Evolutionary conservation across 2,888 invertebrate species (phyloP).

Genomic region (Hedychridium roseum): DNA sequence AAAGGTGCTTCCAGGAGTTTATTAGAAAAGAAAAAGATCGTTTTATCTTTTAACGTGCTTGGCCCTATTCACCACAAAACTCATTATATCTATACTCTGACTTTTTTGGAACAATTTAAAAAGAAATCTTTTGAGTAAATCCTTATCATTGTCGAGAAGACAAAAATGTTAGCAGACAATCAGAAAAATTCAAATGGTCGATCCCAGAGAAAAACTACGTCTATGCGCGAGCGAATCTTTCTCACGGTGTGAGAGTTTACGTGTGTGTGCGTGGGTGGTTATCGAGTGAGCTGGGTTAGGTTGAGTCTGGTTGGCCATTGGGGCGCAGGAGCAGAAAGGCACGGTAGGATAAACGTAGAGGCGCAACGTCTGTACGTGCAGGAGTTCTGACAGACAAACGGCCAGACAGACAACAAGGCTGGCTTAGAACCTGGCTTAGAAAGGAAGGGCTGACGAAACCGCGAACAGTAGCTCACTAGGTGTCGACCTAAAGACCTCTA

Average conservation of each 20-base stretch:
- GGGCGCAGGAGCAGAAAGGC: slow-evolving; percentile 57
- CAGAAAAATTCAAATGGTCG: too few relatives aligned
- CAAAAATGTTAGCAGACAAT: too few relatives aligned
- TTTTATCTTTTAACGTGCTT: too few relatives aligned
- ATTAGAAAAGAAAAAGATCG: too few relatives aligned
- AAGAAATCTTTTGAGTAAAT: too few relatives aligned
- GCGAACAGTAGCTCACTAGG: slow-evolving; percentile 38
- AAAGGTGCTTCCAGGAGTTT: too few relatives aligned
- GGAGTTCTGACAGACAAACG: slow-evolving; percentile 9
- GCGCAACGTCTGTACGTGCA: slow-evolving; percentile 5
- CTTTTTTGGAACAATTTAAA: too few relatives aligned
- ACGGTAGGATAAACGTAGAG: slow-evolving; percentile 52
- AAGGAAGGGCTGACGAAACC: slow-evolving; percentile 37
- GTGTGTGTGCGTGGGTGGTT: slow-evolving; percentile 26
- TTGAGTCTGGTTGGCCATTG: slow-evolving; percentile 40
- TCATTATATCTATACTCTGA: too few relatives aligned
- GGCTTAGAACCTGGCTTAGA: slow-evolving; percentile 26
- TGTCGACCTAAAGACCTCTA: slow-evolving; percentile 8
- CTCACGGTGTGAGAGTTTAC: slow-evolving; percentile 3
- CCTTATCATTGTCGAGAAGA: too few relatives aligned
- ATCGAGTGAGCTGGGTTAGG: slow-evolving; percentile 50
- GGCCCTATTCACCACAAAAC: too few relatives aligned
- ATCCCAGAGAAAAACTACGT: too few relatives aligned
- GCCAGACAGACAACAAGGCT: slow-evolving; percentile 13
- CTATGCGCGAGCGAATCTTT: slow-evolving; percentile 27